Base-by-base conservation (phyloP, 2,888 invertebrate species). In the Phaonia tiefii region DNA sequence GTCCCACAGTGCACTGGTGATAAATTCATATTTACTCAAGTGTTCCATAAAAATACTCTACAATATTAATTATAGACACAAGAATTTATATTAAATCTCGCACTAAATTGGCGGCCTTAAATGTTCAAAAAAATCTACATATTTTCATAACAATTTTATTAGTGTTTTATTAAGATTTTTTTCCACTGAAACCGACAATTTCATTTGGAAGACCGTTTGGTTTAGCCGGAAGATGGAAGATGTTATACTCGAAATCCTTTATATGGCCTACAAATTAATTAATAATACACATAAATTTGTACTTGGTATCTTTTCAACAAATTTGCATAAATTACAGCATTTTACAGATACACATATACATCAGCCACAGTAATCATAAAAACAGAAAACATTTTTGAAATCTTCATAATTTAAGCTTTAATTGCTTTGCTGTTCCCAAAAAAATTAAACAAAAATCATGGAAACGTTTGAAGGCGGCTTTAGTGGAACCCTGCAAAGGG, bases 281-380 rank as follows among this genome's bases (percentile, higher is more conserved):
- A 74, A 17, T 63, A 58, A 74, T 74, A 69, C 65, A 74, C 69
- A 79, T 74, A n/a, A n/a, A n/a, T 60, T 69, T 67, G 20, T 42
- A 22, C 22, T 42, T 63, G 39, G 17, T 20, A 63, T 37, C 60
- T 60, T 39, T 63, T 63, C 39, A 37, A 22, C 42, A 63, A 63
- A 63, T 63, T 63, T 63, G 63, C 63, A 63, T 63, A 63, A 42
- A 63, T 63, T 60, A 60, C 17, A 17, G 39, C 20, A n/a, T 60
- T 60, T 60, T 39, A 31, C 8, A 17, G 44, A 5, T 13, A 5
- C 4, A 44, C 44, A 56, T 15, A 60, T 39, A 42, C 42, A 63
- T 13, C 42, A 63, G 17, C 42, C 4, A 39, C 22, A 63, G 13
- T 15, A 22, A 20, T 37, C 60, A 11, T 37, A 56, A 71, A n/a